phyloP scores from a whole-genome alignment of 2,113 vertebrate genomes.

The Grantiella picta region DNA sequence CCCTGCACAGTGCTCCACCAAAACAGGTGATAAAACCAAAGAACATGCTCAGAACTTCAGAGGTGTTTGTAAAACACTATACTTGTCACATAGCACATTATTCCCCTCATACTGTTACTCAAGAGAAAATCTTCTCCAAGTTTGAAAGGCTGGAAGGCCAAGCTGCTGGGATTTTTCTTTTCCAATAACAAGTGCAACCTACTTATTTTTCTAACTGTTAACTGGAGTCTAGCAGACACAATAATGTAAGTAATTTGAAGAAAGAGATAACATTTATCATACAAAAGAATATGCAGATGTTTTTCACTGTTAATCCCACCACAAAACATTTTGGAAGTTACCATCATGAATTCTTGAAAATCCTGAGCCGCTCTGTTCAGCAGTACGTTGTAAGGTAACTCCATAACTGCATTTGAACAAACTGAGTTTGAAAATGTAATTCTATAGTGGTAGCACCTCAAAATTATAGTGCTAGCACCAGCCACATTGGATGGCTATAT shows the following conservation, averaged over 20 bases:
- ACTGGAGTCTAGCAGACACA: not conserved
- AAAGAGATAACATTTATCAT: not conserved
- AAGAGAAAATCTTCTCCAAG: not conserved
- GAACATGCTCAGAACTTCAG: not conserved
- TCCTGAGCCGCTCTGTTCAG: not conserved
- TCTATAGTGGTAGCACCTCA: not conserved
- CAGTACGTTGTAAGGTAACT: not conserved
- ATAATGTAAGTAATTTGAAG: not conserved
- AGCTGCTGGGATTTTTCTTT: not conserved
- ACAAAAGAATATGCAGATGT: not conserved
- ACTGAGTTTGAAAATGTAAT: not conserved
- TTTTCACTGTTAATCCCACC: not conserved
- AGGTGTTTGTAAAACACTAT: not conserved
- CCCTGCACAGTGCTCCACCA: accelerated
- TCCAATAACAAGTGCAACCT: not conserved
- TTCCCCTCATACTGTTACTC: not conserved
- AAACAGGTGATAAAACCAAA: not conserved
- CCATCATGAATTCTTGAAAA: not conserved
- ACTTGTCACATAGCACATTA: not conserved
- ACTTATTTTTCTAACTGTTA: not conserved
- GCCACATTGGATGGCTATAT: not conserved
- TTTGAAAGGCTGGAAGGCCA: not conserved
- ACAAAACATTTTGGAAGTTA: not conserved
- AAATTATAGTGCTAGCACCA: not conserved
- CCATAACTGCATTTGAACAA: not conserved